Evolutionary conservation across 2,797 vertebrate species (phyloP).

Genomic region (Toxotes lorentzi): DNA sequence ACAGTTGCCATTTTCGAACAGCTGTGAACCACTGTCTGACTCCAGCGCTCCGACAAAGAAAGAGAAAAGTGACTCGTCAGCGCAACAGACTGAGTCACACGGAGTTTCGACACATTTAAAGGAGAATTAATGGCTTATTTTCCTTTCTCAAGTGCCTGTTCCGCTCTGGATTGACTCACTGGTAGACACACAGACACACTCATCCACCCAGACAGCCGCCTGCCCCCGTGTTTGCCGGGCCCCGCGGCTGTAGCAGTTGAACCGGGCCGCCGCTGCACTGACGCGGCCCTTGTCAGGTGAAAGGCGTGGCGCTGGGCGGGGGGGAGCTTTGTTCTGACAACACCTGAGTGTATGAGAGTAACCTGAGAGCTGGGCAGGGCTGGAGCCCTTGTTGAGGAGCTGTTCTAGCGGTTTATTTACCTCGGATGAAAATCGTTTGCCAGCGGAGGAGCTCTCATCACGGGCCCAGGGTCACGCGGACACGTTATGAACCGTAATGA

Average conservation of each 20-base stretch:
- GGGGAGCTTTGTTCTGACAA: conserved; percentile 33
- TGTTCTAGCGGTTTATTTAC: not conserved
- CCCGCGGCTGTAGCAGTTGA: conserved; percentile 19
- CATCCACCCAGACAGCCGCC: conserved; percentile 18
- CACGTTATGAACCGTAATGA: conserved; percentile 49
- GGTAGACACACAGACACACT: conserved; percentile 26
- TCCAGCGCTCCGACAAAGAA: not conserved
- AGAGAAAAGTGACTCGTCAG: conserved; percentile 62
- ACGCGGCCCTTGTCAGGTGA: conserved; percentile 69
- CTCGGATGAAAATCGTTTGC: not conserved
- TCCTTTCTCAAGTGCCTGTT: conserved; percentile 8
- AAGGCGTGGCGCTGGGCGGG: conserved; percentile 75
- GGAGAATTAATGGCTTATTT: conserved; percentile 21
- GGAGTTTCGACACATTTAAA: conserved; percentile 30
- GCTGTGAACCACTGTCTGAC: conserved; percentile 15
- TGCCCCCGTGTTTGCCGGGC: not conserved
- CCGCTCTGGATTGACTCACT: conserved; percentile 54
- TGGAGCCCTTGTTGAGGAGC: conserved; percentile 7
- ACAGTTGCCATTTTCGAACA: conserved; percentile 26
- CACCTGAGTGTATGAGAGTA: conserved; percentile 49
- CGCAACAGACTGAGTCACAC: conserved; percentile 51
- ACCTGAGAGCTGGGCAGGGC: conserved; percentile 28
- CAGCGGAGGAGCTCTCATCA: not conserved
- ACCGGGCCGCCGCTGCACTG: conserved; percentile 3
- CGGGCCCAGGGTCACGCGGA: conserved; percentile 19